Conservation (phyloP, 2,888 invertebrate genomes). For the Hesperia comma region DNA sequence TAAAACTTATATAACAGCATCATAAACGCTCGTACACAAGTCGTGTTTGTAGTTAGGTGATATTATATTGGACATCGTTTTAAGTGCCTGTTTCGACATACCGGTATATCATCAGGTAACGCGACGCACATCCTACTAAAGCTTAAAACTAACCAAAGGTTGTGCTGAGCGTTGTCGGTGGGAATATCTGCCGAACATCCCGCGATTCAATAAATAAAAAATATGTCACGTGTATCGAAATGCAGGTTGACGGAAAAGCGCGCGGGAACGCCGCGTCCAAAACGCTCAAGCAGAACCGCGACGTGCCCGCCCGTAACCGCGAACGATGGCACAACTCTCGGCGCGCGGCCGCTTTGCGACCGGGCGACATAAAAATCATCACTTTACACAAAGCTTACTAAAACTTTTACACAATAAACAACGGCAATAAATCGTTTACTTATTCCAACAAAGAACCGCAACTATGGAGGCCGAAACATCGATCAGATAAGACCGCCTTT, state of each 20-base stretch:
- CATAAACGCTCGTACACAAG: not conserved
- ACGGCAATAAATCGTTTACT: slow-evolving; percentile 74
- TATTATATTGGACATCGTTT: slow-evolving; percentile 18
- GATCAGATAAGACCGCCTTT: slow-evolving; percentile 59
- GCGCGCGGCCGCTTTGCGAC: slow-evolving; percentile 68
- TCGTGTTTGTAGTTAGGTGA: not conserved
- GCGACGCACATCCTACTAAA: slow-evolving; percentile 70
- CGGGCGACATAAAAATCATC: slow-evolving; percentile 60
- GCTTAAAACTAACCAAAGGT: slow-evolving; percentile 63
- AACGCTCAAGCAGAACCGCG: slow-evolving; percentile 18
- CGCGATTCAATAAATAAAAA: slow-evolving; percentile 67
- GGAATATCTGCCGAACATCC: slow-evolving; percentile 71
- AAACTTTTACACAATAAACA: slow-evolving; percentile 70
- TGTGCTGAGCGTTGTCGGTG: slow-evolving; percentile 80
- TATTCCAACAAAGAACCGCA: slow-evolving; percentile 75
- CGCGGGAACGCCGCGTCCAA: slow-evolving; percentile 34
- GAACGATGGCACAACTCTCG: slow-evolving; percentile 69
- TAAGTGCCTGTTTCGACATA: slow-evolving; percentile 54
- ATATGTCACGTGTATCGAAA: slow-evolving; percentile 70
- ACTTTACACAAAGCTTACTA: slow-evolving; percentile 67
- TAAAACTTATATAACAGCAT: slow-evolving; percentile 10
- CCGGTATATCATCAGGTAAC: slow-evolving; percentile 73
- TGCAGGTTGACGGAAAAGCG: slow-evolving; percentile 52
- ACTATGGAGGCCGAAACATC: slow-evolving; percentile 67
- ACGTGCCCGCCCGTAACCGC: slow-evolving; percentile 47